Percentiles rank a stretch among this genome's conserved stretches.
These are phyloP conservation scores for Channa maculata DNA, from an alignment of 2,113 vertebrate species.

Conservation along the genomic window DNA sequence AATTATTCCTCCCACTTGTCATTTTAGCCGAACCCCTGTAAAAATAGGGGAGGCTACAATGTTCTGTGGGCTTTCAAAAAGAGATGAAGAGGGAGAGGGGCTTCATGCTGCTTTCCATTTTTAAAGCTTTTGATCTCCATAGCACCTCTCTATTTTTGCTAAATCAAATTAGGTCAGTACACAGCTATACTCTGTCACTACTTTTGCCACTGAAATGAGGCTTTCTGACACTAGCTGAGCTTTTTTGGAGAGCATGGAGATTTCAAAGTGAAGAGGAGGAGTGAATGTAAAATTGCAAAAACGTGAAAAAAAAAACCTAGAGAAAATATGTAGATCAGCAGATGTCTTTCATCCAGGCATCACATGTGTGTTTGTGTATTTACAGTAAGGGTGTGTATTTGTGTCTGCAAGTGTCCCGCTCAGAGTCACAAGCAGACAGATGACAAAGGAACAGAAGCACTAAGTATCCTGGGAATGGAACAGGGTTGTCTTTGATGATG, in stretches of 20 bases:
- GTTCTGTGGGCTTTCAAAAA: conserved; percentile 40
- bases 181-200: conserved; percentile 46
- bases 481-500: conserved; percentile 68
- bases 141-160: conserved; percentile 59
- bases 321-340: conserved; percentile 28
- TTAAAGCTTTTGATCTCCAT: conserved; percentile 67
- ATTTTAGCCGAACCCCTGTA: conserved; percentile 34
- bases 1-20: conserved; percentile 51
- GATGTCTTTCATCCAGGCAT: conserved; percentile 32
- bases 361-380: conserved; percentile 6
- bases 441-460: conserved; percentile 47
- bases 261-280: conserved; percentile 66
- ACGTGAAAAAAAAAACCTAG: conserved; percentile 10
- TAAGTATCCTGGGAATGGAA: conserved; percentile 50
- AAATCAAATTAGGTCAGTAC: conserved; percentile 70
- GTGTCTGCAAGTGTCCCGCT: not conserved
- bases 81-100: conserved; percentile 37
- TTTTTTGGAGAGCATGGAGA: conserved; percentile 29
- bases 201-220: conserved; percentile 43
- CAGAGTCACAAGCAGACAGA: conserved; percentile 36
- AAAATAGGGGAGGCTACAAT: conserved; percentile 26
- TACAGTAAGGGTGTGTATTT: not conserved
- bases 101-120: conserved; percentile 57
- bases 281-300: conserved; percentile 28
- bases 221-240: conserved; percentile 50